These are phyloP conservation scores for Dicerorhinus sumatrensis DNA, from an alignment of 2,113 vertebrate species.

Conservation along the genomic window DNA sequence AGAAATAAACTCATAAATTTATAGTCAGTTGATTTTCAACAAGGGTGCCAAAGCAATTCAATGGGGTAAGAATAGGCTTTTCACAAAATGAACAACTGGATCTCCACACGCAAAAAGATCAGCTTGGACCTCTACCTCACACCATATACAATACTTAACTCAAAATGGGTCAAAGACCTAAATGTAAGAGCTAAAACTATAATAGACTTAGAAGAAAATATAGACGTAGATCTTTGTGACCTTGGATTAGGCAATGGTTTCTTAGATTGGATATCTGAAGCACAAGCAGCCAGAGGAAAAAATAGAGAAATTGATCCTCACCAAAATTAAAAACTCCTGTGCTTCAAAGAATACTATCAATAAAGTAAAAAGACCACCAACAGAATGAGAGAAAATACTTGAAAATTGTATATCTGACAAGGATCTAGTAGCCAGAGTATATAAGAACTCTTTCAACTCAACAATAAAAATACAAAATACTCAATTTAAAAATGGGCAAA, in stretches of 20 bases:
- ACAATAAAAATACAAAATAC: neutral
- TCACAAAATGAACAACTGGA: neutral
- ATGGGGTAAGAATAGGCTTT: neutral
- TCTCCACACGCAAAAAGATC: neutral
- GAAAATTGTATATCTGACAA: neutral
- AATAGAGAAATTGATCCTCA: neutral
- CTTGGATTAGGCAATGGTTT: neutral
- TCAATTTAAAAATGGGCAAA: neutral
- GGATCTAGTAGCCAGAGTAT: neutral
- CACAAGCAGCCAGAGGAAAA: neutral
- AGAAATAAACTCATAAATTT: neutral
- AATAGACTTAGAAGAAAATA: neutral
- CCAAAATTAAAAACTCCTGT: neutral
- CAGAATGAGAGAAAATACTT: neutral
- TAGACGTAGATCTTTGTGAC: neutral
- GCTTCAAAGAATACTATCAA: neutral
- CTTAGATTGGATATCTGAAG: neutral
- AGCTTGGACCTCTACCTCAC: neutral
- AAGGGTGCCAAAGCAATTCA: neutral
- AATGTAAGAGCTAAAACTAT: neutral
- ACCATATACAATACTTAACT: neutral
- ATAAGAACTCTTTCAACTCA: neutral
- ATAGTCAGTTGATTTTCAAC: neutral
- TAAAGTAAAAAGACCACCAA: neutral
- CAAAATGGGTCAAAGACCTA: neutral